Base-by-base conservation (phyloP, 2,888 invertebrate genomes). In the Neocrepidodera transversa region DNA sequence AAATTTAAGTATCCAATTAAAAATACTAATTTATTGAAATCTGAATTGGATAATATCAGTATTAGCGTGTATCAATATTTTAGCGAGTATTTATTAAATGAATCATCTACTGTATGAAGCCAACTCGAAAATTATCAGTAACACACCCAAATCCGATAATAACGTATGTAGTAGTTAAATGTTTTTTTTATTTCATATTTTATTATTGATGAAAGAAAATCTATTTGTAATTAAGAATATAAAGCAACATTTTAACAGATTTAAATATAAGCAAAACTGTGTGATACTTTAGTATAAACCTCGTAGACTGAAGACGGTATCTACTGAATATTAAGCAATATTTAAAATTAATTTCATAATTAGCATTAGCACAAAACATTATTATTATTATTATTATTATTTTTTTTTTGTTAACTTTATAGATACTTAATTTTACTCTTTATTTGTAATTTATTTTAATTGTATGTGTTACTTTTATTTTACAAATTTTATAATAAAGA, bases 401-500 rank as follows among this genome's bases (percentile, higher is more conserved):
- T n/a, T n/a, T n/a, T n/a, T 54, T 40, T 43, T 30, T 36, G 20
- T 54, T 28, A 18, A 43, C 23, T 43, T 13, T 18, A 40, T 28
- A 10, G 35, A 28, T 16, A 26, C 20, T 50, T 36, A 35, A 36
- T 11, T 50, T 32, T 18, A 26, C 17, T 6, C 20, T 18, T 8
- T 52, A 43, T 55, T 38, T 50, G 36, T 51, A 56, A 51, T 60
- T 56, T 60, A 55, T 60, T 53, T 55, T 55, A 48, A 50, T 51
- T 47, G 45, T 58, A 52, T 40, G 36, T 51, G 51, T 60, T 48
- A 54, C 26, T 36, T 56, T 54, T 54, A 43, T 54, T 53, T 59
- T 53, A 30, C 38, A 60, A 30, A 60, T 60, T 60, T 51, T 60
- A 56, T 38, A 60, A 47, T 60, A 60, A 60, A 54, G 16, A 54